Percentiles rank a stretch among this genome's conserved stretches.
These are phyloP conservation scores for Craterocephalus amniculus DNA, from an alignment of 2,797 vertebrate genomes.

Conservation along the genomic window DNA sequence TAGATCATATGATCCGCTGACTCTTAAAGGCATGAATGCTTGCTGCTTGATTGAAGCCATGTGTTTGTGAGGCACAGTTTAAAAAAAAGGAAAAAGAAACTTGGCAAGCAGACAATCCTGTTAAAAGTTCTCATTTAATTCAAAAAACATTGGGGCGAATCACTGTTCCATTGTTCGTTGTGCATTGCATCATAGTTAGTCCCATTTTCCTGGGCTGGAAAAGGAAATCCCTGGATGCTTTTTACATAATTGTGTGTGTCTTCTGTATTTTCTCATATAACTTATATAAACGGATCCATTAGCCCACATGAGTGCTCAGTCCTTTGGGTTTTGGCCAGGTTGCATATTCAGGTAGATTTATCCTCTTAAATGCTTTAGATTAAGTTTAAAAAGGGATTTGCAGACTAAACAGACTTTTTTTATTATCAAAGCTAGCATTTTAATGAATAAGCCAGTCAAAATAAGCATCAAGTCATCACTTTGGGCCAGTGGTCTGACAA, in stretches of 20 bases:
- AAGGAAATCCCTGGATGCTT: conserved; percentile 29
- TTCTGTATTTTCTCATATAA: conserved; percentile 44
- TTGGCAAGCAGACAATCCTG: conserved; percentile 20
- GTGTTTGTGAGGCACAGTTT: conserved; percentile 51
- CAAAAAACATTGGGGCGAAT: conserved; percentile 36
- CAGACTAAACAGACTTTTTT: conserved; percentile 26
- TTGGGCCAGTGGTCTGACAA: conserved; percentile 24
- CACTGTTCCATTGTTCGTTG: conserved; percentile 40
- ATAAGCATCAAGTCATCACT: conserved; percentile 44
- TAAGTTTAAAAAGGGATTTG: conserved; percentile 16
- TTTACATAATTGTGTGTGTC: conserved; percentile 32
- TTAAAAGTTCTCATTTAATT: conserved; percentile 32
- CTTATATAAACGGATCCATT: conserved; percentile 37
- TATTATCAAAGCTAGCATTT: conserved; percentile 35
- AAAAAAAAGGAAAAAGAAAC: conserved; percentile 17
- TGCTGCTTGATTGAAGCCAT: conserved; percentile 60
- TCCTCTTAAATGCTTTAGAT: conserved; percentile 40
- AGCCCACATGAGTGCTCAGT: conserved; percentile 23
- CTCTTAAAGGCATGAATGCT: conserved; percentile 40
- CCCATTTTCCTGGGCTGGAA: conserved; percentile 35
- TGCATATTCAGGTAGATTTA: conserved; percentile 29
- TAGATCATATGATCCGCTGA: conserved; percentile 56
- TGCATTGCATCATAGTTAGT: conserved; percentile 28
- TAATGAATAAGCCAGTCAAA: conserved; percentile 50
- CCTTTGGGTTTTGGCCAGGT: conserved; percentile 35